Evolutionary conservation across 2,888 invertebrate species (phyloP).

Genomic region (Hirtodrosophila confusa): DNA sequence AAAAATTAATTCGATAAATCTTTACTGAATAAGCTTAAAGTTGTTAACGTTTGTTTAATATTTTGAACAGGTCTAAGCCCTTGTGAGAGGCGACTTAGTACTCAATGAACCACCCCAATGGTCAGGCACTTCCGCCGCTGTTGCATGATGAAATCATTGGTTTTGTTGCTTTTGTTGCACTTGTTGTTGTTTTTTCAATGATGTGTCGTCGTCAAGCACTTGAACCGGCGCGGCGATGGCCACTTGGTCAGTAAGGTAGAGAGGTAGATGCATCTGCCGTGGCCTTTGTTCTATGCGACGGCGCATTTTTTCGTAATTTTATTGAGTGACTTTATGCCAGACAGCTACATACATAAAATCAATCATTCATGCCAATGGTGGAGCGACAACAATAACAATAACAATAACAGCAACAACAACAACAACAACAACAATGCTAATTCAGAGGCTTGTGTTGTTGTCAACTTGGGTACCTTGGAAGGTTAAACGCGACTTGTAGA

Average conservation of each 20-base stretch:
- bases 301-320: slow-evolving; percentile 75
- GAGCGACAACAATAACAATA: slow-evolving; percentile 32
- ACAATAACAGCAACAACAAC: slow-evolving; percentile 20
- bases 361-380: slow-evolving; percentile 63
- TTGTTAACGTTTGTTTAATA: background rate
- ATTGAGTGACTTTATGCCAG: slow-evolving; percentile 77
- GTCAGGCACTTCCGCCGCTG: slow-evolving; percentile 63
- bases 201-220: slow-evolving; percentile 52
- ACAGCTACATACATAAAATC: slow-evolving; percentile 74
- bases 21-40: no score
- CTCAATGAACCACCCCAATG: slow-evolving; percentile 47
- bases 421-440: slow-evolving; percentile 45
- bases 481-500: slow-evolving; percentile 52
- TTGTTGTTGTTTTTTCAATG: slow-evolving; percentile 40
- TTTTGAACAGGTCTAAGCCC: slow-evolving; percentile 12
- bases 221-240: slow-evolving; percentile 57
- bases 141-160: slow-evolving; percentile 58
- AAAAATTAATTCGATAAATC: no score
- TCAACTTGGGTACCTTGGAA: slow-evolving; percentile 52
- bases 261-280: slow-evolving; percentile 59
- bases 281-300: slow-evolving; percentile 70
- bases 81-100: slow-evolving; percentile 32
- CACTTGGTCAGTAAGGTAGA: slow-evolving; percentile 70
- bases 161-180: slow-evolving; percentile 9
- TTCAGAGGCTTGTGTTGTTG: slow-evolving; percentile 47